Evolutionary conservation across 2,113 vertebrate species (phyloP), one percentile per base, ranked within the genome.

Genomic region (Aix galericulata): DNA sequence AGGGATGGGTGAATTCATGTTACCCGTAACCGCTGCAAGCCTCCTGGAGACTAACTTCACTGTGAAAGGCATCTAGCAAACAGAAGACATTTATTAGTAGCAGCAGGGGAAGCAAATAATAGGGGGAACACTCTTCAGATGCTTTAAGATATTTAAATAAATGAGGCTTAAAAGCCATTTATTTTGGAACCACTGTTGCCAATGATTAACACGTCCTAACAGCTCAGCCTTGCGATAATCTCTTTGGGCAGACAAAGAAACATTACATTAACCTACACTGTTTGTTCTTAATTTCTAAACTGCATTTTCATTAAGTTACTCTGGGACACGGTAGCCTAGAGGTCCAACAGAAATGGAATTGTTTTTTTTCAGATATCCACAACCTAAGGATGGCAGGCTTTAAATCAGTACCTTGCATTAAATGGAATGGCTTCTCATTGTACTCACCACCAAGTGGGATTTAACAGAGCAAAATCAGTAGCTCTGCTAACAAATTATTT

Each of bases 111-210:
- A 76, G 44, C 60, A 85, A 87, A 44, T 52, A 83, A 90, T 4
- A 4, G 29, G 29, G 53, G 91, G 46, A 82, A 13, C 27, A 58
- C 71, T 82, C 67, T 80, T 86, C 2, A 2, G 42, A 74, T 81
- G 68, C 69, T 80, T 78, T 64, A 74, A 56, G 46, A 58, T 93
- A n/a, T 89, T 86, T 94, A 90, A 96, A 91, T 67, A 95, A 94
- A 88, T 78, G 79, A 95, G 58, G 68, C 90, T 80, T 77, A 75
- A 90, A 95, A 93, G 38, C 52, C 40, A 56, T 86, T 95, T 85
- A 63, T 88, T 88, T 63, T 81, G 82, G 91, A 95, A 55, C 60
- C 32, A 31, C 67, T 60, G 64, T 86, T 94, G 82, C 85, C 69
- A 86, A 36, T 58, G 82, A 94, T 95, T 86, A 94, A 84, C 56